Base-by-base conservation (phyloP, 2,888 invertebrate species). In the Parapristionchus giblindavisi region DNA sequence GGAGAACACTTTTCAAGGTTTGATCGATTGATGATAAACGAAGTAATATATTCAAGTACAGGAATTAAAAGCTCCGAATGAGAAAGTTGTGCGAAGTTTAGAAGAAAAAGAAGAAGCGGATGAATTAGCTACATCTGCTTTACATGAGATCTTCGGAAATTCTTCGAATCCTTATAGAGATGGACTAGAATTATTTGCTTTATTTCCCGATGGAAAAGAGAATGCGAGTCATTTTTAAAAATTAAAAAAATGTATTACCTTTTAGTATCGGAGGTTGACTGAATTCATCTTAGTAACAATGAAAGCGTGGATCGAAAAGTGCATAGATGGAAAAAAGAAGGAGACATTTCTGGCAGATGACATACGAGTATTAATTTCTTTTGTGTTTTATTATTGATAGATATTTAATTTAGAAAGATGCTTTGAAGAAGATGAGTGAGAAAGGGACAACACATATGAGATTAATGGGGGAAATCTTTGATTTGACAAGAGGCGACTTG, bases 1-100 rank as follows among this genome's bases (percentile, higher is more conserved):
- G 68, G 68, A 68, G 68, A 52, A 38, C 34, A 24, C 51, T 68
- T 8, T 11, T 68, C 52, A 68, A 68, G 51, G 68, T 68, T n/a
- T 3, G n/a, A 17, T 51, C 8, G 32, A 32, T 48, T 32, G 52
- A 52, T 21, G 21, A 52, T 52, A 21, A 52, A 52, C 24, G 8
- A 4, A 52, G 52, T 54, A 6, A 29, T 14, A 38, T 61, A 4
- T 43, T 21, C 29, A 11, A 6, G 40, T 14, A 1, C 65, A 68
- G 68, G 68, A 52, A 3, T 24, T 68, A 6, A 32, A 38, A n/a
- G 68, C 52, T 24, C 68, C 68, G 2, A 27, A 8, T 1, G 68
- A 68, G 17, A 68, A 68, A 21, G 24, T 27, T 36, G 17, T 24
- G 14, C 52, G 48, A 11, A 14, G 27, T n/a, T 11, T 11, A 5